These are phyloP conservation scores for Dipus sagitta DNA, from an alignment of 2,797 vertebrate genomes.

Conservation along the genomic window DNA sequence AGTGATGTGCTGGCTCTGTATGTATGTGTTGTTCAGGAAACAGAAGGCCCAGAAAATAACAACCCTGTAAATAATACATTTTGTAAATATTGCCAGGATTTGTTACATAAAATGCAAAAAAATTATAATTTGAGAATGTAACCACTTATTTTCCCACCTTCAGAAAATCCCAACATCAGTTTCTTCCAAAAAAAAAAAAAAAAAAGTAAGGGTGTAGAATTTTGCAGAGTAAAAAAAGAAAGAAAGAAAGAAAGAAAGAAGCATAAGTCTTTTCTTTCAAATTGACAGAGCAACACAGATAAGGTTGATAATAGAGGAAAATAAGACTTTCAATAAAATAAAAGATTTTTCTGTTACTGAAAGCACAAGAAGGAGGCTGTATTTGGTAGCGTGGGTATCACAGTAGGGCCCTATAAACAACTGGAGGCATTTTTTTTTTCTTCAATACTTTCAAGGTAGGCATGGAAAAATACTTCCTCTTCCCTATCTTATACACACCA, in stretches of 20 bases:
- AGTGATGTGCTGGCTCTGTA: no score
- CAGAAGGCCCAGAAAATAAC: slow-evolving; percentile 63
- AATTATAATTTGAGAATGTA: slow-evolving; percentile 57
- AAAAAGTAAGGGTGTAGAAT: slow-evolving; percentile 38
- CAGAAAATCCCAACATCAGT: slow-evolving; percentile 63
- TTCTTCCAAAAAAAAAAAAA: slow-evolving; percentile 29
- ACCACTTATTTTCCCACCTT: slow-evolving; percentile 71
- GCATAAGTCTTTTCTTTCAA: slow-evolving; percentile 18
- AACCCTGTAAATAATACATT: slow-evolving; percentile 65
- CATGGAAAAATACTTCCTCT: background rate
- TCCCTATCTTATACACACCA: background rate
- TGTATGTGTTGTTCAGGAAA: slow-evolving; percentile 24
- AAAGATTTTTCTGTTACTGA: background rate
- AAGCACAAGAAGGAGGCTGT: background rate
- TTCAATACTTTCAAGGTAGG: background rate
- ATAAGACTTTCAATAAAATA: background rate
- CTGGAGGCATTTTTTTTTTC: no score
- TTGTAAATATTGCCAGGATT: slow-evolving; percentile 72
- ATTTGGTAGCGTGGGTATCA: background rate
- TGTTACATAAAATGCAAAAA: slow-evolving; percentile 76
- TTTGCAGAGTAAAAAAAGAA: slow-evolving; percentile 15
- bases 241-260: background rate
- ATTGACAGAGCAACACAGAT: slow-evolving; percentile 39
- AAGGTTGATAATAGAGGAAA: background rate
- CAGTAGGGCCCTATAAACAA: background rate